Evolutionary conservation across 1,140 invertebrate genomes (phyloP).

Genomic region (Diabrotica virgifera): DNA sequence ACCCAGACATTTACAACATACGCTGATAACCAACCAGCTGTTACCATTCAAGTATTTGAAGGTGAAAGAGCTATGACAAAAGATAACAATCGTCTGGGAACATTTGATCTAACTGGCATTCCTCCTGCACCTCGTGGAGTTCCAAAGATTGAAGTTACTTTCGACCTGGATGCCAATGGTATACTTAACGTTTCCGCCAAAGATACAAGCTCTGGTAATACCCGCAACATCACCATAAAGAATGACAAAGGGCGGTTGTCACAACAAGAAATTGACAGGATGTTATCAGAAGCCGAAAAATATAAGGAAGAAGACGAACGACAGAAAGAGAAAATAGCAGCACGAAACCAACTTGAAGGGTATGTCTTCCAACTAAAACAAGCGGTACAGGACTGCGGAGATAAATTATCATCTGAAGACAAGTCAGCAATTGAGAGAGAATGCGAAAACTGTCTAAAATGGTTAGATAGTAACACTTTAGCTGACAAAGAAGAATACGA

Average conservation of each 20-base stretch:
- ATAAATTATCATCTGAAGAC: conserved; percentile 49
- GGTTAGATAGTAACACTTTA: conserved; percentile 56
- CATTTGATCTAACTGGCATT: conserved; percentile 69
- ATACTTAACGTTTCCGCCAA: conserved; percentile 64
- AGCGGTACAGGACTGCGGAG: conserved; percentile 51
- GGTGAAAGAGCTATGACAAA: conserved; percentile 76
- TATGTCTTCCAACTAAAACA: conserved; percentile 72
- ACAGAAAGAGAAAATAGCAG: conserved; percentile 62
- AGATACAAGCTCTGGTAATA: conserved; percentile 53
- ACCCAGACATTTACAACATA: conserved; percentile 64
- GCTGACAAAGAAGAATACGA: conserved; percentile 46
- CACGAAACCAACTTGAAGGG: conserved; percentile 62
- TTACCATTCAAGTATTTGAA: conserved; percentile 73
- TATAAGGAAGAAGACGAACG: conserved; percentile 68
- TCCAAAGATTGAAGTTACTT: conserved; percentile 71
- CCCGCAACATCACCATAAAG: conserved; percentile 73
- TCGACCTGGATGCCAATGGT: conserved; percentile 68
- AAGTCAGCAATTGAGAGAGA: conserved; percentile 48
- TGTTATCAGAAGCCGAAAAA: conserved; percentile 65
- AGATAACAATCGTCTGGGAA: conserved; percentile 74
- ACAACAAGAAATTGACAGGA: conserved; percentile 80
- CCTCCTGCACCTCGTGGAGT: conserved; percentile 56
- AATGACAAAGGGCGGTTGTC: conserved; percentile 79
- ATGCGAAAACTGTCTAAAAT: conserved; percentile 50
- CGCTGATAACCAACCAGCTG: conserved; percentile 67